These are phyloP conservation scores for Dipodomys stephensi DNA, from an alignment of 2,113 vertebrate species.

Conservation along the genomic window DNA sequence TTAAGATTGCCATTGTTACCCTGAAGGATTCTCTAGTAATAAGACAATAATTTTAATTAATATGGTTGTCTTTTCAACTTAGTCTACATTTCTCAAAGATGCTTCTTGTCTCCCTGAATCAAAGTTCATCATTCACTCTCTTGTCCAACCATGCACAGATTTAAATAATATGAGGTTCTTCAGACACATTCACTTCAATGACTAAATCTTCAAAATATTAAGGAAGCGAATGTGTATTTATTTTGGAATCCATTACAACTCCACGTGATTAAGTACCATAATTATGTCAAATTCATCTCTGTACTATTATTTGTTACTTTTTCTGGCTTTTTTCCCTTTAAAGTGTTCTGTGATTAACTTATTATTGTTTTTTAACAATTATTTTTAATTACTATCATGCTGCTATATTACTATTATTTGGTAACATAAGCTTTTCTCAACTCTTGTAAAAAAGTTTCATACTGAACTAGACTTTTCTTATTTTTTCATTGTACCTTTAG, in stretches of 20 bases:
- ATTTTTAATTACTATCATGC: neutral
- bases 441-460: too few relatives aligned
- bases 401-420: neutral
- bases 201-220: neutral
- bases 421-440: neutral
- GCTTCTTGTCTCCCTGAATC: neutral
- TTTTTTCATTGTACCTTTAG: neutral
- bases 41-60: neutral
- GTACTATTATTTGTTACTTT: neutral
- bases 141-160: neutral
- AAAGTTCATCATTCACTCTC: neutral
- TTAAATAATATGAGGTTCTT: neutral
- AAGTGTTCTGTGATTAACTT: neutral
- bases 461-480: neutral
- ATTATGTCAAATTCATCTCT: neutral
- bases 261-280: neutral
- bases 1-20: neutral
- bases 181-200: neutral
- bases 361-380: neutral
- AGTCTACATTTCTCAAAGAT: neutral
- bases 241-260: neutral
- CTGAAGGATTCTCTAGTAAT: neutral
- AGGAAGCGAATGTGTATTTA: neutral
- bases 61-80: neutral
- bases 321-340: neutral